Base-by-base conservation (phyloP, 2,797 vertebrate genomes). In the Platyrinchus mystaceus region DNA sequence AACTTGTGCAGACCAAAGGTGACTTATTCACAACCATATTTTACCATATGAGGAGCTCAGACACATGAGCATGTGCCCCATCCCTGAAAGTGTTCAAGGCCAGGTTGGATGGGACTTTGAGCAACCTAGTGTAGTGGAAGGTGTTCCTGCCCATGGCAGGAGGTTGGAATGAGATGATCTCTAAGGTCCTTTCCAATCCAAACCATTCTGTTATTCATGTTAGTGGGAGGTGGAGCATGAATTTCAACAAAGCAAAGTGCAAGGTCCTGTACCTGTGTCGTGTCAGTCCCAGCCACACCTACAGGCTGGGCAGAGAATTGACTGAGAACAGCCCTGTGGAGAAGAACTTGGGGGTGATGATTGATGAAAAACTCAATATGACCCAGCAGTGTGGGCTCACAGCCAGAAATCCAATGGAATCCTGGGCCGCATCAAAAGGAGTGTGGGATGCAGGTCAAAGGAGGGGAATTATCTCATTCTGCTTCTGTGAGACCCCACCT, bases 341-440 rank as follows among this genome's bases (percentile, higher is more conserved):
- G 17, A 30, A 50, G n/a, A 44, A 24, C 23, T 56, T 37, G 78
- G 28, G 9, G 11, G 4, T 50, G 49, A 19, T 30, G n/a, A 23
- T 0, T 70, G 49, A 16, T 63, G 28, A 11, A 56, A 83, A 56
- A 10, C n/a, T 56, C 36, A 18, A 50, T 17, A 4, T 9, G 56
- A 63, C 6, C 11, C 0, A 0, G 6, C 23, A 44, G 11, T 30
- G 56, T 44, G 32, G 2, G 1, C 32, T 56, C 43, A n/a, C 11
- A 47, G 56, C 36, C 49, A 15, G 49, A 44, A 37, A 63, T 7
- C 63, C 49, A 12, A 15, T 37, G 23, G 7, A 8, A 37, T 21
- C 23, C 32, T n/a, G 49, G 19, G 23, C 27, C 63, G 41, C 20
- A 21, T 18, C 32, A 21, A 43, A n/a, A 21, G 36, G 15, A 76